Conservation (phyloP, 2,797 vertebrate species). For the Characodon lateralis region DNA sequence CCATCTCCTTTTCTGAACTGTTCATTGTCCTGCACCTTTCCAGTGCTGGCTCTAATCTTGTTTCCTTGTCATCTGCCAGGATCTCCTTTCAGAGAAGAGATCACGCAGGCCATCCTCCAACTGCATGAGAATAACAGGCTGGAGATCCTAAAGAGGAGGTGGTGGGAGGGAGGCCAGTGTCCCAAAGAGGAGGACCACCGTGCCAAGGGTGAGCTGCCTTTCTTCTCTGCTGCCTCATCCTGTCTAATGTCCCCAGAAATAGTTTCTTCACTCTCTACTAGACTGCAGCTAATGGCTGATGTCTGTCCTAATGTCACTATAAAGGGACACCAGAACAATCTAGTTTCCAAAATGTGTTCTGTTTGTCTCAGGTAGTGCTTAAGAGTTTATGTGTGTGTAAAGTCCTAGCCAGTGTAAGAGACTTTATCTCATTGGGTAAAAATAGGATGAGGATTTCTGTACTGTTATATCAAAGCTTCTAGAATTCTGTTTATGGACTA, state of each 20-base stretch:
- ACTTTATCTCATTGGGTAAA: not conserved
- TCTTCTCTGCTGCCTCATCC: conserved; percentile 40
- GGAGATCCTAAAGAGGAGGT: conserved; percentile 93
- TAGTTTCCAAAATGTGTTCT: conserved; percentile 57
- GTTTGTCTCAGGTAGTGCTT: conserved; percentile 64
- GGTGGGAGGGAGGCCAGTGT: conserved; percentile 93
- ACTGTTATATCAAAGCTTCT: conserved; percentile 23
- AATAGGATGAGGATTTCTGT: not conserved
- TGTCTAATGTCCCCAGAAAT: conserved; percentile 63
- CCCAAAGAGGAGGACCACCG: conserved; percentile 92
- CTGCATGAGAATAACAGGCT: conserved; percentile 93
- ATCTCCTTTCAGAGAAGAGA: conserved; percentile 92
- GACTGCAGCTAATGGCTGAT: conserved; percentile 65
- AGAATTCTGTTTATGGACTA: not conserved
- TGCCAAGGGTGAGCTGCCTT: conserved; percentile 86
- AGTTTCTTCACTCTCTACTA: conserved; percentile 52
- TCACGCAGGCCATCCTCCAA: conserved; percentile 92
- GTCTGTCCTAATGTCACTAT: conserved; percentile 64
- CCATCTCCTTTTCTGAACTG: conserved; percentile 19
- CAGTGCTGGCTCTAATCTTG: conserved; percentile 42
- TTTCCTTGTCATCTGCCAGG: conserved; percentile 74
- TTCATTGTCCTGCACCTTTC: conserved; percentile 17
- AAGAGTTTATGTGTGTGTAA: conserved; percentile 27
- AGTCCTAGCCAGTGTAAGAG: not conserved
- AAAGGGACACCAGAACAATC: conserved; percentile 64